Evolutionary conservation across 2,113 vertebrate species (phyloP), one percentile per base, ranked within the genome.

Genomic region (Chloebia gouldiae): DNA sequence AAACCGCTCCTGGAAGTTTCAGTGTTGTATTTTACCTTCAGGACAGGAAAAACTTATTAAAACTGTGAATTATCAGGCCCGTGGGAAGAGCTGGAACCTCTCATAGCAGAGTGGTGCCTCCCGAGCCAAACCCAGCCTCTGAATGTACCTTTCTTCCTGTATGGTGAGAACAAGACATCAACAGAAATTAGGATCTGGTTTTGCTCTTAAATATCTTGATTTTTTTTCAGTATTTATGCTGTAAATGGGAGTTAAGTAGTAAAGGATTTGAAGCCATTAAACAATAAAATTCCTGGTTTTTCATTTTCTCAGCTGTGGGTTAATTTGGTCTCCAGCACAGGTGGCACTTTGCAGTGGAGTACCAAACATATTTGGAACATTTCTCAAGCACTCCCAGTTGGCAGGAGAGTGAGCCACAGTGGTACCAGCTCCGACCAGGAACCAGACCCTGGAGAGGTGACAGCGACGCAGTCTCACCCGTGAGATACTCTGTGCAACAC

Each of bases 201-300:
- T 60, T 77, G 21, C 40, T 51, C 50, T 78, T 56, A 70, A 73
- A 65, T 72, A 28, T 28, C n/a, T 71, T 42, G 5, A 56, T 69
- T 72, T 84, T n/a, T n/a, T 42, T 64, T 69, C 82, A 71, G 51
- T 59, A 87, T 92, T 96, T 93, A 89, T 42, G 84, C 92, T 89
- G 81, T 49, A 65, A 95, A 88, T 23, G 68, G 87, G 85, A 93
- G 94, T 94, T 88, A 93, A 94, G 91, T 33, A 92, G 94, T 86
- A 94, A 70, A 64, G 92, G 24, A 95, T 95, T 90, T 93, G n/a
- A 54, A 73, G 82, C 56, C 76, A 80, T 81, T 94, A 84, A 88
- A 89, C 19, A 85, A 82, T 81, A 42, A 84, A 88, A 91, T n/a
- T 51, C 35, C 92, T 85, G 25, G 53, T 71, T 84, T 93, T 90